Evolutionary conservation across 1,140 invertebrate species (phyloP).

Genomic region (Saccostrea echinata): DNA sequence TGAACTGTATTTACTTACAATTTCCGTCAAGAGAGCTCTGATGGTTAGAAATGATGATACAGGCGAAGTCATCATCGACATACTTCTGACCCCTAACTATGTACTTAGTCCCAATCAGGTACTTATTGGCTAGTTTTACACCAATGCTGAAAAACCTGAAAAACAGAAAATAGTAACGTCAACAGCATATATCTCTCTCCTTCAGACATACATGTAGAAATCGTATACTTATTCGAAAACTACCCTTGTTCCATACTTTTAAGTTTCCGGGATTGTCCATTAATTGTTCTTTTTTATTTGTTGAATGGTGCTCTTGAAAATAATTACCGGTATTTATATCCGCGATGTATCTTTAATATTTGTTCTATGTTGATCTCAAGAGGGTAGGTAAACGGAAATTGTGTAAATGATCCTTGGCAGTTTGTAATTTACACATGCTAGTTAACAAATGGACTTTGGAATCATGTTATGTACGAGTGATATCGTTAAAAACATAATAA

Average conservation of each 20-base stretch:
- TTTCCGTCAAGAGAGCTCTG: constrained; percentile 32
- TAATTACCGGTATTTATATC: too few relatives aligned
- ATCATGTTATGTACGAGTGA: not conserved
- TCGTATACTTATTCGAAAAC: not conserved
- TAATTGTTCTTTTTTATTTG: not conserved
- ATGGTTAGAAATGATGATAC: not conserved
- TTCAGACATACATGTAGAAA: not conserved
- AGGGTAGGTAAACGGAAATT: not conserved
- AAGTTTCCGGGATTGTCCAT: not conserved
- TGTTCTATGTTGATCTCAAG: too few relatives aligned
- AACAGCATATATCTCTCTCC: not conserved
- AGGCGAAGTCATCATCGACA: not conserved
- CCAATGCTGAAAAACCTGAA: constrained; percentile 13
- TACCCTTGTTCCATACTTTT: not conserved
- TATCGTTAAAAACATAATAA: not conserved
- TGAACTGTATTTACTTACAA: not conserved
- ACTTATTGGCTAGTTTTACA: not conserved
- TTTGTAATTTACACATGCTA: not conserved
- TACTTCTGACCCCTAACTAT: constrained; percentile 20
- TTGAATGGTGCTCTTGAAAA: too few relatives aligned
- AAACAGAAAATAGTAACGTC: not conserved
- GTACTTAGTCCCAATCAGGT: constrained; percentile 36
- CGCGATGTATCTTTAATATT: not conserved
- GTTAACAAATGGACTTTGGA: constrained; percentile 3
- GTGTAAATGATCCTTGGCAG: not conserved